These are phyloP conservation scores for Potamilus streckersoni DNA, from an alignment of 1,140 invertebrate genomes.

Conservation along the genomic window DNA sequence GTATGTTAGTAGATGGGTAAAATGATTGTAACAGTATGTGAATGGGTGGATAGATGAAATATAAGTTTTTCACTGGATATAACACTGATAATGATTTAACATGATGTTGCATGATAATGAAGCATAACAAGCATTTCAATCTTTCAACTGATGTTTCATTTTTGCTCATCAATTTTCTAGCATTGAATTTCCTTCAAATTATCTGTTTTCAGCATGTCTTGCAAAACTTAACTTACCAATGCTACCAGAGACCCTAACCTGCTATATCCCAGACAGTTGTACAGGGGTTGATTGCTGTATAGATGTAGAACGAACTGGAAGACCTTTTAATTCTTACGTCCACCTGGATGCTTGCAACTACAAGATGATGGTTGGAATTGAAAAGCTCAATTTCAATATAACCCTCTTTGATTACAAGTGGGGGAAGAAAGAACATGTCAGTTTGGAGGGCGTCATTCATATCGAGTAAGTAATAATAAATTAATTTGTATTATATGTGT, in stretches of 20 bases:
- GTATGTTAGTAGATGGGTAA: too few species aligned
- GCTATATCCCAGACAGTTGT: constrained; percentile 17
- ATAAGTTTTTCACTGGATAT: too few species aligned
- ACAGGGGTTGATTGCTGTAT: constrained; percentile 32
- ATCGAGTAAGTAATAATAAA: too few species aligned
- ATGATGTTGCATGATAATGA: too few species aligned
- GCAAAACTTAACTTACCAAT: neutral
- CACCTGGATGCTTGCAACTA: constrained; percentile 17
- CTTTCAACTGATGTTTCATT: too few species aligned
- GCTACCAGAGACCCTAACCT: constrained; percentile 9
- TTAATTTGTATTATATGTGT: too few species aligned
- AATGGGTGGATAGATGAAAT: too few species aligned
- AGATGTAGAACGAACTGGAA: constrained; percentile 6
- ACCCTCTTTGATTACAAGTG: constrained; percentile 23
- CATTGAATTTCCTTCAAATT: neutral
- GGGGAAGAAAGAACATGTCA: constrained; percentile 3
- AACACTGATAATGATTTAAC: too few species aligned
- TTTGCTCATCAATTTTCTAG: neutral
- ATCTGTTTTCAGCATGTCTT: constrained; percentile 18
- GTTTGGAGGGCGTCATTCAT: too few species aligned
- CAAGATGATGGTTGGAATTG: constrained; percentile 25
- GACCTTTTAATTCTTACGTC: constrained; percentile 15
- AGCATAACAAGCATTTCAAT: too few species aligned
- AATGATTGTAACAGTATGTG: too few species aligned
- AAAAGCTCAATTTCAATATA: constrained; percentile 22